Conservation (phyloP, 2,888 invertebrate species). For the Hyposoter didymator region DNA sequence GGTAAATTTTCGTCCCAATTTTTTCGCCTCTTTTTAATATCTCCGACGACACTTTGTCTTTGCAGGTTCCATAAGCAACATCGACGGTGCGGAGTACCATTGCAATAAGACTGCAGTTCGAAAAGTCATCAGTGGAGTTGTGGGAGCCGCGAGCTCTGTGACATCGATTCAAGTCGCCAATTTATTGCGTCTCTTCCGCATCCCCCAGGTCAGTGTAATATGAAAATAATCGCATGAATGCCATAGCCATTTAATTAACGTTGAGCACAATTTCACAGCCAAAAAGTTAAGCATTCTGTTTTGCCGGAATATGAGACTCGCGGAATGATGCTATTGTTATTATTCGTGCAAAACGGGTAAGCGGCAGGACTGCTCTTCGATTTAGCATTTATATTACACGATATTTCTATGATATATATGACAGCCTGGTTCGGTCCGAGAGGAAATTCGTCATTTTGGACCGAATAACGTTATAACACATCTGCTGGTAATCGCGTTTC, state of each 20-base stretch:
- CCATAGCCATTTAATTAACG: too few species aligned
- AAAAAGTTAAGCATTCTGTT: background rate
- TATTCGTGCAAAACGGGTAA: background rate
- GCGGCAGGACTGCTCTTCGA: background rate
- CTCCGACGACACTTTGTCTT: conserved; percentile 65
- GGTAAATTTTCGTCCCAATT: too few species aligned
- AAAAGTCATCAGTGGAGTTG: conserved; percentile 95
- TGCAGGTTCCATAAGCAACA: conserved; percentile 97
- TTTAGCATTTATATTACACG: conserved; percentile 10
- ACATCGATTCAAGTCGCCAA: conserved; percentile 98
- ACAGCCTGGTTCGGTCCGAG: background rate
- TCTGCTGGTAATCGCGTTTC: conserved; percentile 62
- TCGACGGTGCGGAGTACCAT: conserved; percentile 94
- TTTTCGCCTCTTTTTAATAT: too few species aligned
- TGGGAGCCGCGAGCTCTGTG: conserved; percentile 96
- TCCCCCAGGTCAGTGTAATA: conserved; percentile 87
- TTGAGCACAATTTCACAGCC: background rate
- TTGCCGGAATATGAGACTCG: background rate
- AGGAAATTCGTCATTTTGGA: conserved; percentile 30
- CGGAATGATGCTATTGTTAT: background rate
- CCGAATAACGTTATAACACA: conserved; percentile 51
- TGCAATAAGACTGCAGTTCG: conserved; percentile 93
- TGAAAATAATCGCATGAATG: background rate
- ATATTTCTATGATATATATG: conserved; percentile 3
- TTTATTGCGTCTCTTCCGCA: conserved; percentile 94